Percentiles rank a stretch among this genome's conserved stretches.
Conservation (phyloP, 2,888 invertebrate species). For the Julus scanicus region DNA sequence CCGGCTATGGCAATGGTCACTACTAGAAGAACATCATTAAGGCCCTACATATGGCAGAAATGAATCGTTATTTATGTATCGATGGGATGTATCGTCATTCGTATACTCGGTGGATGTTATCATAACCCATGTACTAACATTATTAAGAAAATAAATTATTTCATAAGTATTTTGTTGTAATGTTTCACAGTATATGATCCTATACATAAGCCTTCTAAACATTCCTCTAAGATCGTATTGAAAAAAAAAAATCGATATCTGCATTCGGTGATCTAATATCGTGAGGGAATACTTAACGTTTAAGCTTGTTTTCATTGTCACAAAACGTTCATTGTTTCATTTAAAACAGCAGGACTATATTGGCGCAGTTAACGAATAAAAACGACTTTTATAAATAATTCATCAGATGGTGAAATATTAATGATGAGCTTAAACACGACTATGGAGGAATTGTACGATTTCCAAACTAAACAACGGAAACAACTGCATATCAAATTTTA, state of each 20-base stretch:
- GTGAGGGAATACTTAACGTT: no score
- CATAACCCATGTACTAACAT: background rate
- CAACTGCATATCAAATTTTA: background rate
- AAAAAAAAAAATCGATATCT: no score
- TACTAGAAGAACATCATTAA: background rate
- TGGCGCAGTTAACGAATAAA: background rate
- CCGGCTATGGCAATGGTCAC: background rate
- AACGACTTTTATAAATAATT: background rate
- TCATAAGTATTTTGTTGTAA: background rate
- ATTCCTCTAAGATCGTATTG: no score
- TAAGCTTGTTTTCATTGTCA: no score
- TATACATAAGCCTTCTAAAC: no score
- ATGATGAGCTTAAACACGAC: conserved; percentile 4
- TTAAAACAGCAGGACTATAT: background rate
- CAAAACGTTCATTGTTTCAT: background rate
- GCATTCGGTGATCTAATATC: no score
- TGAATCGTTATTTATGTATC: no score
- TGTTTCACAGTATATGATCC: no score
- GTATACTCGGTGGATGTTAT: background rate
- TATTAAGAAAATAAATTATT: background rate
- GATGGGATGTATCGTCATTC: background rate
- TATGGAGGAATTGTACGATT: background rate
- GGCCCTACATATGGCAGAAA: no score
- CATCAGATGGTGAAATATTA: background rate
- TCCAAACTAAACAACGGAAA: background rate